These are phyloP conservation scores for Pelvicachromis taeniatus DNA, from an alignment of 2,113 vertebrate species.

Conservation along the genomic window DNA sequence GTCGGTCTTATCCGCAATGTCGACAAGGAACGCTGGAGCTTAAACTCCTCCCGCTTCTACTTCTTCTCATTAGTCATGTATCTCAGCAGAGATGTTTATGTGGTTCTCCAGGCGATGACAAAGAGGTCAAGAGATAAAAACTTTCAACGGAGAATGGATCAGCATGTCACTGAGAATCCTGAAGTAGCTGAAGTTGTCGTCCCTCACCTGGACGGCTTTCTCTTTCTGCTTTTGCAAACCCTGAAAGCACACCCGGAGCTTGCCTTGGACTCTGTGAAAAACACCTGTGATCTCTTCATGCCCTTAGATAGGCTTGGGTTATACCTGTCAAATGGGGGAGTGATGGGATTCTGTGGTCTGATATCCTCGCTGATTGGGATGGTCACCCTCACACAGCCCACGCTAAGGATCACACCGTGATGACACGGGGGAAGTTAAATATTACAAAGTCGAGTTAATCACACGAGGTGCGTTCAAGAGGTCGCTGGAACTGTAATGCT, in stretches of 20 bases:
- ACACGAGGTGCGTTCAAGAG: not conserved
- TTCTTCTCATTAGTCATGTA: constrained; percentile 80
- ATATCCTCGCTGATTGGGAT: constrained; percentile 92
- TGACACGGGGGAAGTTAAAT: not conserved
- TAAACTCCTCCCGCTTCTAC: constrained; percentile 80
- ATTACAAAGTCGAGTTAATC: not conserved
- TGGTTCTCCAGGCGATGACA: constrained; percentile 74
- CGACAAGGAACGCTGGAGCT: constrained; percentile 79
- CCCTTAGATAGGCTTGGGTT: constrained; percentile 84
- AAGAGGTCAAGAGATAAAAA: constrained; percentile 47
- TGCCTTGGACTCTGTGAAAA: constrained; percentile 85
- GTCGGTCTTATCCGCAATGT: constrained; percentile 73
- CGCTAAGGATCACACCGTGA: constrained; percentile 78
- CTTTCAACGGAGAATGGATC: constrained; percentile 36
- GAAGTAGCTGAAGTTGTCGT: constrained; percentile 50
- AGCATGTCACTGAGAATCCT: constrained; percentile 37
- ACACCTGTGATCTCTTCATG: constrained; percentile 86
- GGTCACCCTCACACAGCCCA: constrained; percentile 76
- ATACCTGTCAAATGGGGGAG: constrained; percentile 78
- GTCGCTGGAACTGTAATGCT: not conserved
- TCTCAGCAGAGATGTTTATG: constrained; percentile 81
- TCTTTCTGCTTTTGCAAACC: constrained; percentile 70
- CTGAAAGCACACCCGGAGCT: constrained; percentile 80
- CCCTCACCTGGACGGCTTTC: constrained; percentile 72
- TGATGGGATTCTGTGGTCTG: constrained; percentile 85